A percentile compares a stretch with the other conserved stretches of the same genome.
Evolutionary conservation across 2,888 invertebrate genomes (phyloP).

Genomic region (Brachypterus glaber): DNA sequence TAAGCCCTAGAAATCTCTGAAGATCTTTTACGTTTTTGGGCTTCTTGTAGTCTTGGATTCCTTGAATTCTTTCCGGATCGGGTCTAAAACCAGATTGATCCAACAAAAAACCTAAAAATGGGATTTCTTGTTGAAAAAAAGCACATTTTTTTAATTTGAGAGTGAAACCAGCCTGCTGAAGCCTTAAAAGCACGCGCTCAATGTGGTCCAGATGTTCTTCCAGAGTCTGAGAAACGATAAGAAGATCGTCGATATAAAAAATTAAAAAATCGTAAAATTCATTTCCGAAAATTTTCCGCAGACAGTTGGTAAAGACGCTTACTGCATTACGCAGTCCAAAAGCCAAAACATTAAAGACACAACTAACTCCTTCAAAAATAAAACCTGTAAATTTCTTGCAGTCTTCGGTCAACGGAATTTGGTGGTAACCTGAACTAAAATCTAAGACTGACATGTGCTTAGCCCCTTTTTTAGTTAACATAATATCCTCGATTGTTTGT

Average conservation of each 20-base stretch:
- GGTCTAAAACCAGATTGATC: conserved; percentile 9
- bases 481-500: conserved; percentile 13
- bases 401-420: conserved; percentile 15
- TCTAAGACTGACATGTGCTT: conserved; percentile 14
- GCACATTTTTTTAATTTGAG: conserved; percentile 11
- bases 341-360: conserved; percentile 13
- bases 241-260: conserved; percentile 15
- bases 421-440: conserved; percentile 16
- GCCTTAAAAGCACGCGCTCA: conserved; percentile 8
- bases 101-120: conserved; percentile 15
- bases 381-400: conserved; percentile 18
- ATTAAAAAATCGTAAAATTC: conserved; percentile 10
- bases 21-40: conserved; percentile 26
- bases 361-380: conserved; percentile 10
- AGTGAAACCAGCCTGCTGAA: conserved; percentile 11
- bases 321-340: conserved; percentile 14
- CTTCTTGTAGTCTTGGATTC: conserved; percentile 22
- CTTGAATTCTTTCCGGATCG: conserved; percentile 17
- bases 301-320: conserved; percentile 7
- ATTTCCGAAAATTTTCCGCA: conserved; percentile 9
- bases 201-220: conserved; percentile 15
- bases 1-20: conserved; percentile 24
- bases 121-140: conserved; percentile 11
- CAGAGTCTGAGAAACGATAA: conserved; percentile 9
- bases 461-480: conserved; percentile 4